These are phyloP conservation scores for Nicator chloris DNA, from an alignment of 2,113 vertebrate genomes.

Conservation along the genomic window DNA sequence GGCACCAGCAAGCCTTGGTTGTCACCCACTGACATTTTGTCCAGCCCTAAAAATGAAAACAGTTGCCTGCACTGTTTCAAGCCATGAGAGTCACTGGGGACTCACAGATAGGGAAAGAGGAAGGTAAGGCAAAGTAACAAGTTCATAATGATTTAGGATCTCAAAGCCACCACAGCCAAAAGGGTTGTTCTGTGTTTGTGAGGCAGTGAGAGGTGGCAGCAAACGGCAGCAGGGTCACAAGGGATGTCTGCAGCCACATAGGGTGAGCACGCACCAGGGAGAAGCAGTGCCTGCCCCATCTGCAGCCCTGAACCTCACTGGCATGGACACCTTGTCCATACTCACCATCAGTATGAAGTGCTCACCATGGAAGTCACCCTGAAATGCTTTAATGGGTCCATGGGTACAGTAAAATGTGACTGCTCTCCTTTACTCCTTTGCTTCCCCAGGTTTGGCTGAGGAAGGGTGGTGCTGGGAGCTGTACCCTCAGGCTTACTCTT, in stretches of 20 bases:
- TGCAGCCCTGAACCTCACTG: not conserved
- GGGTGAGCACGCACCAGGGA: not conserved
- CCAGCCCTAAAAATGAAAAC: constrained; percentile 39
- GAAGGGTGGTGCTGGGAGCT: not conserved
- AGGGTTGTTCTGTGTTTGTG: not conserved
- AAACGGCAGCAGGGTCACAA: not conserved
- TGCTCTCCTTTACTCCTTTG: not conserved
- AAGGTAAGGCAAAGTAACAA: not conserved
- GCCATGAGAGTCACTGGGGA: not conserved
- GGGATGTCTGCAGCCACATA: not conserved
- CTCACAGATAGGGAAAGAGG: not conserved
- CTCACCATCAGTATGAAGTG: not conserved
- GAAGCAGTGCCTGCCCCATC: not conserved
- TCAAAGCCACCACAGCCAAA: not conserved
- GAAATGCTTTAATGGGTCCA: not conserved
- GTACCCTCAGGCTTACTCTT: not conserved
- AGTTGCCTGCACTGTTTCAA: constrained; percentile 23
- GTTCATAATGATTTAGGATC: not conserved
- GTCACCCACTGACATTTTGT: constrained; percentile 54
- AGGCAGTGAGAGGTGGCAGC: not conserved
- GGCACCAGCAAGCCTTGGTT: constrained; percentile 38
- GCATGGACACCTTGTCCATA: accelerated
- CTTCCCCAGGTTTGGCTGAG: not conserved
- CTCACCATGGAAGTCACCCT: not conserved
- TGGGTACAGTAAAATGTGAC: not conserved